These are phyloP conservation scores for Dromiciops gliroides DNA, from an alignment of 2,113 vertebrate species.

Conservation along the genomic window DNA sequence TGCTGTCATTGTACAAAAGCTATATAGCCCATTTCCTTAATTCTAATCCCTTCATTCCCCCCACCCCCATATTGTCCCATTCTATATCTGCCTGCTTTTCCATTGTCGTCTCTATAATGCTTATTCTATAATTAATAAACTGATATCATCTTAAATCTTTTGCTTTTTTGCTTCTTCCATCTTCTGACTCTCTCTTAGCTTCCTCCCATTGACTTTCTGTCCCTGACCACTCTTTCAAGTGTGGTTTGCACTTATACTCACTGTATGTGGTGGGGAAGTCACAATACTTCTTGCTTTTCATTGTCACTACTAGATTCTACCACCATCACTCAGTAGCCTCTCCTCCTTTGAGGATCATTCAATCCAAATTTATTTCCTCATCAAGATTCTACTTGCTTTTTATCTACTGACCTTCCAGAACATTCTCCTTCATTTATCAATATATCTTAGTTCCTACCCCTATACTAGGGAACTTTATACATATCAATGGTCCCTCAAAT, in stretches of 20 bases:
- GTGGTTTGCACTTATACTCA: not conserved
- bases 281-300: not conserved
- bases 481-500: not conserved
- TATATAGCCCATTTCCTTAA: not conserved
- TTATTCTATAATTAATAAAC: not conserved
- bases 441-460: not conserved
- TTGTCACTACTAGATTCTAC: not conserved
- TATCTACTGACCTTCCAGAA: not conserved
- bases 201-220: not conserved
- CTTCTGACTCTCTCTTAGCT: not conserved
- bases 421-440: not conserved
- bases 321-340: not conserved
- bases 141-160: not conserved
- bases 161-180: not conserved
- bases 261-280: not conserved
- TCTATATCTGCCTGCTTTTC: not conserved
- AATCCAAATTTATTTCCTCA: not conserved
- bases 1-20: not conserved
- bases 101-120: not conserved
- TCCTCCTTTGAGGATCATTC: not conserved
- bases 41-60: not conserved
- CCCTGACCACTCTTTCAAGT: not conserved
- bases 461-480: not conserved
- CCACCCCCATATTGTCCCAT: not conserved
- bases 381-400: not conserved